These are phyloP conservation scores for Drosophila sp. DNA, from an alignment of 1,140 invertebrate species.

Conservation along the genomic window DNA sequence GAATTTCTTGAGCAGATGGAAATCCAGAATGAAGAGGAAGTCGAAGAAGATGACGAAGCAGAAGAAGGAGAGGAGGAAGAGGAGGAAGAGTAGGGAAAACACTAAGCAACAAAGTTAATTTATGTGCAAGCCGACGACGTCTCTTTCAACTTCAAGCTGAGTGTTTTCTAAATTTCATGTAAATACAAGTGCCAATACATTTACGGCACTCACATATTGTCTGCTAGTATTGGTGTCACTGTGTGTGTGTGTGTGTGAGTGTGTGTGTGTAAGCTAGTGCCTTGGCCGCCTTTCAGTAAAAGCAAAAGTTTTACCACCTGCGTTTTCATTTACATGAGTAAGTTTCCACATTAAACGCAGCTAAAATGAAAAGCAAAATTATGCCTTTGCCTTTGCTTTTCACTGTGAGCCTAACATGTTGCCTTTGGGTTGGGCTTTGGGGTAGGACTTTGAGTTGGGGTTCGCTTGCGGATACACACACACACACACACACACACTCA, in stretches of 20 bases:
- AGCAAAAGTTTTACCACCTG: conserved; percentile 73
- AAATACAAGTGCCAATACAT: conserved; percentile 69
- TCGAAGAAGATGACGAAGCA: conserved; percentile 1
- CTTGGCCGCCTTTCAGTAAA: conserved; percentile 49
- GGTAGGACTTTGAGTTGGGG: conserved; percentile 1
- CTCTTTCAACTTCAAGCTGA: conserved; percentile 38
- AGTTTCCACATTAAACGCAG: conserved; percentile 73
- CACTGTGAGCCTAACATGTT: conserved; percentile 12
- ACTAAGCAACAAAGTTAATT: conserved; percentile 63
- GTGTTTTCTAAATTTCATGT: conserved; percentile 65
- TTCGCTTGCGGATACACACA: background rate
- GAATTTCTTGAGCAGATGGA: conserved; percentile 9
- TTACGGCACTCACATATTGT: conserved; percentile 4
- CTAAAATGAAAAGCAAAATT: conserved; percentile 67
- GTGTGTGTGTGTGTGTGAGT: background rate
- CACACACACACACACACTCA: conserved; percentile 12
- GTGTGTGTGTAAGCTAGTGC: conserved; percentile 22
- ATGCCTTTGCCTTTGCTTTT: conserved; percentile 52
- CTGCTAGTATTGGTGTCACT: background rate
- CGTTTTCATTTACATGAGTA: conserved; percentile 80
- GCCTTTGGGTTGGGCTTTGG: background rate
- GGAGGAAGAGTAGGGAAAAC: background rate
- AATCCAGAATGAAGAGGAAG: background rate
- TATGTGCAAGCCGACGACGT: conserved; percentile 42
- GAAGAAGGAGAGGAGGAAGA: conserved; percentile 1